Conservation (phyloP, 2,797 vertebrate species). For the Phrynocephalus guinanensis region DNA sequence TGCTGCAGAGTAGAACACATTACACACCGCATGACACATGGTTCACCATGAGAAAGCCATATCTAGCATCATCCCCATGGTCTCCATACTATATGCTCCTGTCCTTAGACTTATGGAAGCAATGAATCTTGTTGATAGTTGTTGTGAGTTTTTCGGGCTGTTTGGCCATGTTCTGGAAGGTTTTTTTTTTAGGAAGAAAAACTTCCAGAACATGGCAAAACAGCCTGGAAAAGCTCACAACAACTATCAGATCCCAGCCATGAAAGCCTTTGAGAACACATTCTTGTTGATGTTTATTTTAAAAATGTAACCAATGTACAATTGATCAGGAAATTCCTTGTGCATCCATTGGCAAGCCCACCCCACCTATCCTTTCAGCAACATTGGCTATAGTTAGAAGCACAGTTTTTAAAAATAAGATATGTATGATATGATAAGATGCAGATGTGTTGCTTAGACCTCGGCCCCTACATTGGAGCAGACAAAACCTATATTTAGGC, state of each 20-base stretch:
- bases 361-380: background rate
- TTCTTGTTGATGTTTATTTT: too few species aligned
- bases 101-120: background rate
- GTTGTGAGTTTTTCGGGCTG: background rate
- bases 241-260: too few species aligned
- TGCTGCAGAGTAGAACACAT: background rate
- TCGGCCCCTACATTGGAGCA: background rate
- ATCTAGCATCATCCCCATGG: background rate
- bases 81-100: too few species aligned
- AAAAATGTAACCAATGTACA: background rate
- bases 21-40: background rate
- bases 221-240: too few species aligned
- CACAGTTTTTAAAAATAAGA: background rate
- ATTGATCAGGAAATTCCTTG: background rate
- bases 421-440: background rate
- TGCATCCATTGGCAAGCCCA: background rate
- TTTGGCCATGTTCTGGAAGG: too few species aligned
- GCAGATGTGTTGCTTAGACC: background rate
- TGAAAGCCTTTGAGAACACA: too few species aligned
- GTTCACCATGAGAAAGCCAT: too few species aligned
- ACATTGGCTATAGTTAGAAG: background rate
- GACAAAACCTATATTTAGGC: conserved; percentile 24
- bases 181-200: too few species aligned
- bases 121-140: background rate
- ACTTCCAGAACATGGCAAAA: too few species aligned